Base-by-base conservation (phyloP, 2,888 invertebrate genomes). In the Scaptomyza cyrtandrae region DNA sequence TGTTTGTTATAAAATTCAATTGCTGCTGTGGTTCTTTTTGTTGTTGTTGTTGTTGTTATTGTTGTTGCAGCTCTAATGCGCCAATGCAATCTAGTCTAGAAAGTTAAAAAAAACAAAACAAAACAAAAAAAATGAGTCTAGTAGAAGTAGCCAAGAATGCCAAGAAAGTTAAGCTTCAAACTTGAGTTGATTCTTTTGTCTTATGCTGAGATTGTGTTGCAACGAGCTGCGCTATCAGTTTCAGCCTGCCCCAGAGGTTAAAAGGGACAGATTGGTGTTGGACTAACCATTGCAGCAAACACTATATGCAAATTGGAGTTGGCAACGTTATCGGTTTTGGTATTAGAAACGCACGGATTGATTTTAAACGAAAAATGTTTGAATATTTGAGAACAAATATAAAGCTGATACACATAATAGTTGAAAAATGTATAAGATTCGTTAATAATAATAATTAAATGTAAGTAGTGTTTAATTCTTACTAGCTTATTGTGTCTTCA, bases 1-100 rank as follows among this genome's bases (percentile, higher is more conserved):
- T 86, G 86, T 84, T 87, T 87, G 84, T 84, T 84, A 82, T 87
- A 83, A 83, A 83, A 83, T 85, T 82, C 80, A 84, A 84, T 87
- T 87, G 82, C 67, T 46, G 60, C 63, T 65, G 46, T 65, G 56
- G 49, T 57, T 61, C 29, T 62, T 65, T 41, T 48, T 59, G 31
- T 37, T 45, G 19, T 41, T 50, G 41, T 37, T 60, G 44, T 27
- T 75, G 37, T 52, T 62, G 44, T 27, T 75, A 33, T 52, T 62
- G 61, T 48, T 70, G 27, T 24, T 52, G 37, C 14, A 54, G 44
- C 53, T 49, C 56, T 63, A 64, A 65, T 78, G 73, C 65, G 81
- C 65, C 75, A 83, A 80, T 71, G 86, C 74, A 86, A 81, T 81
- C 75, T n/a, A n/a, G 58, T 53, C 75, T 72, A 57, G 52, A 67